These are phyloP conservation scores for Porphyrio hochstetteri DNA, from an alignment of 2,113 vertebrate genomes.

Conservation along the genomic window DNA sequence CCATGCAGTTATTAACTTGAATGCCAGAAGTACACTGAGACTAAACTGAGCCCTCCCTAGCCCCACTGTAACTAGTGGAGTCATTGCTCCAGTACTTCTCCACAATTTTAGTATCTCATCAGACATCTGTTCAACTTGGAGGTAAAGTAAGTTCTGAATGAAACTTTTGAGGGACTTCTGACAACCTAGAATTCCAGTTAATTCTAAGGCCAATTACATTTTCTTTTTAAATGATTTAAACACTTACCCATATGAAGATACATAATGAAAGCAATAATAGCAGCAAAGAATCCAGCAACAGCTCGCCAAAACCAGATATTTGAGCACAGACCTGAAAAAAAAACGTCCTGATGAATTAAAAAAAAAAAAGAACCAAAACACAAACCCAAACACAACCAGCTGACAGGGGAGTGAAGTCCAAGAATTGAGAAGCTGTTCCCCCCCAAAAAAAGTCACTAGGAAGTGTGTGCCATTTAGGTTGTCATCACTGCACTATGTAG, in stretches of 20 bases:
- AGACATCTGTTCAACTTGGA: not conserved
- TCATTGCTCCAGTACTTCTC: not conserved
- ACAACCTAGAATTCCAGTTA: not conserved
- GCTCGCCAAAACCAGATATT: conserved; percentile 35
- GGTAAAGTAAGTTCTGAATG: not conserved
- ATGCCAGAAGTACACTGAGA: not conserved
- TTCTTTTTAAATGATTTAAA: not conserved
- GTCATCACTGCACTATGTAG: not conserved
- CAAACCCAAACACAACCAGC: not conserved
- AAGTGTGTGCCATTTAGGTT: not conserved
- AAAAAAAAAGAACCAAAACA: not conserved
- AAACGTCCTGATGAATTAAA: not conserved
- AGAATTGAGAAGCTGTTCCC: too few relatives aligned
- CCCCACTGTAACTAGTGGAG: not conserved
- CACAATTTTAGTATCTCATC: not conserved
- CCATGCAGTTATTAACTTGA: not conserved
- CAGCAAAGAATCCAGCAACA: not conserved
- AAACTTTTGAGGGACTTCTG: not conserved
- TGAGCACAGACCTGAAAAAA: not conserved
- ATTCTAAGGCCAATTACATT: not conserved
- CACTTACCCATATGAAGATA: conserved; percentile 36
- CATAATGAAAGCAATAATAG: not conserved
- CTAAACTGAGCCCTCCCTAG: not conserved
- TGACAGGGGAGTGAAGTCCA: not conserved
- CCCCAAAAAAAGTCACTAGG: too few relatives aligned